Evolutionary conservation across 2,113 vertebrate species (phyloP), one percentile per base, ranked within the genome.

Genomic region (Myrmecophaga tridactyla): DNA sequence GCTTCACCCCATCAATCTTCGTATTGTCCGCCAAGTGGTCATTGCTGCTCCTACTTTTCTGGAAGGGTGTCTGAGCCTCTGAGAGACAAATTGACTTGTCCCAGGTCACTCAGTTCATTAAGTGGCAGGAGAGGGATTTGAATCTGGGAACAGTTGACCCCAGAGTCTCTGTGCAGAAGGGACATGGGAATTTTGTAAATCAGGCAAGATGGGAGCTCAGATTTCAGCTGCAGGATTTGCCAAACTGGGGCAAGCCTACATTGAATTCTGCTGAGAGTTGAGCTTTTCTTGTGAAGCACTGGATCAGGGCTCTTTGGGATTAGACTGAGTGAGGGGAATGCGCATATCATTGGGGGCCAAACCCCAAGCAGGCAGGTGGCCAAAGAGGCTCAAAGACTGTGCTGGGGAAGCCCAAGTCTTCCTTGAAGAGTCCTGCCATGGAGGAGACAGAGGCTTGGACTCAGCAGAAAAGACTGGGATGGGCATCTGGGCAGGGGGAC

Each of bases 1-100:
- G 41, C 70, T 48, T 48, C 46, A 21, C 12, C 4, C 39, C 4
- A 3, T n/a, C 51, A 56, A 2, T 62, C 43, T 7, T 53, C 1
- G 1, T 25, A 18, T 20, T 27, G 7, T 12, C 60, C 11, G 6
- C 69, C 76, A 6, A 0, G 4, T 11, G 10, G 8, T n/a, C 20
- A 6, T 13, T 6, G 31, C 56, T 63, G 62, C 21, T 43, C 41
- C 27, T 31, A 34, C 48, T 51, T n/a, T n/a, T 67, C 86, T 69
- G 48, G 25, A 82, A 62, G 43, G 72, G 3, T 34, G 0, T 62
- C 63, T 27, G 36, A 43, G 43, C 20, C 31, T 78, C 65, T 39
- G 51, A 89, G 46, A n/a, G 76, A 27, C 39, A 67, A 34, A 63
- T 1, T 25, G 36, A 72, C 48, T 15, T 53, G 56, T 62, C 65